Evolutionary conservation across 1,140 invertebrate species (phyloP).

Genomic region (Gryon sp.): DNA sequence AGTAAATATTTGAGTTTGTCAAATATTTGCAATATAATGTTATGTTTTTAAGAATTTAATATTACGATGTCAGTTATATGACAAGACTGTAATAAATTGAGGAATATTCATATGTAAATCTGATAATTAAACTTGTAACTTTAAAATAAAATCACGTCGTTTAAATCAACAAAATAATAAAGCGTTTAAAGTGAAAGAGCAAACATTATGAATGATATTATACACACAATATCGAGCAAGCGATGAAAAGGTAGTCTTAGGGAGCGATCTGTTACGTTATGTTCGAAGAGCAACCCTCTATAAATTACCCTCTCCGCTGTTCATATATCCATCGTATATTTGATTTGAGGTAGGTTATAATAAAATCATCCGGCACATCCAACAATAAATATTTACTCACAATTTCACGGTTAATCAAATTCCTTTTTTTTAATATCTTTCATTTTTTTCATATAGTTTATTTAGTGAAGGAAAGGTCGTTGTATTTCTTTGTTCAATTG

Average conservation of each 20-base stretch:
- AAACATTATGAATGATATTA: slow-evolving; percentile 48
- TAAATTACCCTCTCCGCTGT: slow-evolving; percentile 50
- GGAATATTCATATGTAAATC: background rate
- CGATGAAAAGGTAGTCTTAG: slow-evolving; percentile 46
- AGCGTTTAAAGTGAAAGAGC: slow-evolving; percentile 29
- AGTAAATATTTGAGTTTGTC: too few species aligned
- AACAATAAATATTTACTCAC: slow-evolving; percentile 49
- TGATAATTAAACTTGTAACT: slow-evolving; percentile 30
- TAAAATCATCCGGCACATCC: slow-evolving; percentile 45
- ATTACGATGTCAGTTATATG: too few species aligned
- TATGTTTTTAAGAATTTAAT: too few species aligned
- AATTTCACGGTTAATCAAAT: slow-evolving; percentile 28
- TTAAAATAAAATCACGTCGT: slow-evolving; percentile 20
- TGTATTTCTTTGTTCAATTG: too few species aligned
- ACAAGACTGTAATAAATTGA: too few species aligned
- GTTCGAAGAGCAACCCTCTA: slow-evolving; percentile 47
- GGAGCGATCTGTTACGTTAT: slow-evolving; percentile 53
- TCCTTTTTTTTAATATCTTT: slow-evolving; percentile 30
- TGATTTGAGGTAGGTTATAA: slow-evolving; percentile 56
- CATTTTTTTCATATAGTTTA: too few species aligned
- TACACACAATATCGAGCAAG: slow-evolving; percentile 29
- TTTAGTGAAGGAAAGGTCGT: too few species aligned
- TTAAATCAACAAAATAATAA: slow-evolving; percentile 10
- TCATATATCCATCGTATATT: slow-evolving; percentile 46
- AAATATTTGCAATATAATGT: too few species aligned